These are phyloP conservation scores for Astropecten irregularis DNA, from an alignment of 53 echinoderm and acorn worm genomes.

Conservation along the genomic window DNA sequence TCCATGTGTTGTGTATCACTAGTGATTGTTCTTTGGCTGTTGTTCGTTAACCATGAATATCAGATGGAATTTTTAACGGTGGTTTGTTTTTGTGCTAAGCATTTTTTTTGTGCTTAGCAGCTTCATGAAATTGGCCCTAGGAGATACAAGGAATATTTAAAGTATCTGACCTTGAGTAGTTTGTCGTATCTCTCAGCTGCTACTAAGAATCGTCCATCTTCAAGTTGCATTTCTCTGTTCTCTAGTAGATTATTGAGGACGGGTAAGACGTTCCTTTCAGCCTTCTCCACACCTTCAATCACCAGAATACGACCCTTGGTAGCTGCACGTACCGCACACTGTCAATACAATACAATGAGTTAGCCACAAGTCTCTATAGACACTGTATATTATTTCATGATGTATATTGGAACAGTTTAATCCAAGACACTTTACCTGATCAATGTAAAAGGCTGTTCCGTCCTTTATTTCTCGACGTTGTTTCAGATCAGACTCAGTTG, in stretches of 20 bases:
- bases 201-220: conserved; percentile 91
- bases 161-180: conserved; percentile 69
- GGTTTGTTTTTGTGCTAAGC: too few species aligned
- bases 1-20: too few species aligned
- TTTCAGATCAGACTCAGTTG: conserved; percentile 96
- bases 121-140: neutral
- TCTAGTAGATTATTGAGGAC: conserved; percentile 97
- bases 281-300: conserved; percentile 95
- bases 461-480: conserved; percentile 90
- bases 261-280: conserved; percentile 94
- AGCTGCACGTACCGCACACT: conserved; percentile 98
- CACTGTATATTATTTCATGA: too few species aligned
- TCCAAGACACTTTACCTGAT: conserved; percentile 88
- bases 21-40: too few species aligned
- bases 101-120: too few species aligned
- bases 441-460: conserved; percentile 94
- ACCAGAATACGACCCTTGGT: conserved; percentile 87
- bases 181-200: conserved; percentile 97
- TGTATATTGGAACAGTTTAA: too few species aligned
- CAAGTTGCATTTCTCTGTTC: conserved; percentile 97
- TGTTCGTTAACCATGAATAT: too few species aligned
- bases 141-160: neutral
- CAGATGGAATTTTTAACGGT: too few species aligned
- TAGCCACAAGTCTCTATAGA: too few species aligned
- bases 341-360: neutral